Evolutionary conservation across 2,888 invertebrate species (phyloP).

Genomic region (Myopa testacea): DNA sequence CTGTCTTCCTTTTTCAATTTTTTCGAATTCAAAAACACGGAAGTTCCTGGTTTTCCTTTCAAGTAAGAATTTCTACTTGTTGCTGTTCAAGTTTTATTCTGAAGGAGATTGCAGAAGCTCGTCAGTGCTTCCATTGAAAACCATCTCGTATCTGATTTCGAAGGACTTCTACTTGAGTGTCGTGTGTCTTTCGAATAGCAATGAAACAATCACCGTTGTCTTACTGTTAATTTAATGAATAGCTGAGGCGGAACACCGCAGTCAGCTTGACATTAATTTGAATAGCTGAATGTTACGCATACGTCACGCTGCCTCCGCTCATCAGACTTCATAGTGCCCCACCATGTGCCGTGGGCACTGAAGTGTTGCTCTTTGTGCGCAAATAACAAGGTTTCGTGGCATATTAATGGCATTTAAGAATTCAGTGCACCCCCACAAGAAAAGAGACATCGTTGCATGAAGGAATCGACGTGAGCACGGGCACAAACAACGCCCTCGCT

Average conservation of each 20-base stretch:
- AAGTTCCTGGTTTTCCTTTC: neutral
- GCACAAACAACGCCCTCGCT: neutral
- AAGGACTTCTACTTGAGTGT: conserved; percentile 19
- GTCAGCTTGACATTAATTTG: conserved; percentile 14
- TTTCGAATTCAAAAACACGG: neutral
- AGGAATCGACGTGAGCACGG: neutral
- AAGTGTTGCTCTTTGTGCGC: neutral
- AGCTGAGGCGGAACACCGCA: neutral
- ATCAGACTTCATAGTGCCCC: neutral
- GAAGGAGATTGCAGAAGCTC: no score
- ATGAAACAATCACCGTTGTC: neutral
- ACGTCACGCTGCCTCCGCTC: conserved; percentile 11
- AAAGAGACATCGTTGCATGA: neutral
- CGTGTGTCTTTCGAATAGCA: neutral
- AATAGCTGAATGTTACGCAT: conserved; percentile 17
- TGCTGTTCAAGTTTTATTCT: neutral
- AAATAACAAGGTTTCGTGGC: neutral
- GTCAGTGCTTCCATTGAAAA: neutral
- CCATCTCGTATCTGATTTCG: conserved; percentile 1
- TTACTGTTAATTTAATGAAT: conserved; percentile 8
- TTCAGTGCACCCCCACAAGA: neutral
- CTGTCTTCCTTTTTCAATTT: conserved; percentile 6
- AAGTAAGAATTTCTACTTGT: neutral
- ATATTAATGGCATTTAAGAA: conserved; percentile 12
- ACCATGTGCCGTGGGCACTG: neutral